phyloP scores from a whole-genome alignment of 2,797 vertebrate genomes.

The Sebastes hopkinsi region DNA sequence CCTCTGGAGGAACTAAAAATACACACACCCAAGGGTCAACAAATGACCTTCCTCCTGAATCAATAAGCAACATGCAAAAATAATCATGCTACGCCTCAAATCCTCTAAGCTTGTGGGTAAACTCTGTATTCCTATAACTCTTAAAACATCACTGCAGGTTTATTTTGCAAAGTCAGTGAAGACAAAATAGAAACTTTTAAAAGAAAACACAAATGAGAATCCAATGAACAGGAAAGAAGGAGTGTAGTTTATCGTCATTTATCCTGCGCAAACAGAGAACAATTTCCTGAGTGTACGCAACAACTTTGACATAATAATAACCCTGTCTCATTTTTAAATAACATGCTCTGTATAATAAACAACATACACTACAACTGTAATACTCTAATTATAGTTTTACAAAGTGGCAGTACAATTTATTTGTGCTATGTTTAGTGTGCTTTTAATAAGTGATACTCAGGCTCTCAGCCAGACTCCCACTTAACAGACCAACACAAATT shows the following conservation, averaged over 20 bases:
- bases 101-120: conserved; percentile 1
- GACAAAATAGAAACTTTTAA: conserved; percentile 30
- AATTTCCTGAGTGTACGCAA: not conserved
- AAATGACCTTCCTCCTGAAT: conserved; percentile 56
- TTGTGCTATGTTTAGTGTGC: not conserved
- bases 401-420: not conserved
- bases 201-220: conserved; percentile 2
- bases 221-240: not conserved
- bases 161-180: conserved; percentile 39
- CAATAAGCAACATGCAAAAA: conserved; percentile 62
- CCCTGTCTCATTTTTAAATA: conserved; percentile 4
- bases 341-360: not conserved
- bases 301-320: not conserved
- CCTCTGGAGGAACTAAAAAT: conserved; percentile 63
- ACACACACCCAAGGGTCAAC: conserved; percentile 61
- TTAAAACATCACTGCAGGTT: conserved; percentile 26
- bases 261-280: not conserved
- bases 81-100: conserved; percentile 35
- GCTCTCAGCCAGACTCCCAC: conserved; percentile 10
- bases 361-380: not conserved
- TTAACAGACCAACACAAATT: conserved; percentile 17
- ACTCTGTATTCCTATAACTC: conserved; percentile 10
- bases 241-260: not conserved
- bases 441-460: conserved; percentile 27
- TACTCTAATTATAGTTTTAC: conserved; percentile 12